These are phyloP conservation scores for Apis laboriosa DNA, from an alignment of 1,140 invertebrate species.

Conservation along the genomic window DNA sequence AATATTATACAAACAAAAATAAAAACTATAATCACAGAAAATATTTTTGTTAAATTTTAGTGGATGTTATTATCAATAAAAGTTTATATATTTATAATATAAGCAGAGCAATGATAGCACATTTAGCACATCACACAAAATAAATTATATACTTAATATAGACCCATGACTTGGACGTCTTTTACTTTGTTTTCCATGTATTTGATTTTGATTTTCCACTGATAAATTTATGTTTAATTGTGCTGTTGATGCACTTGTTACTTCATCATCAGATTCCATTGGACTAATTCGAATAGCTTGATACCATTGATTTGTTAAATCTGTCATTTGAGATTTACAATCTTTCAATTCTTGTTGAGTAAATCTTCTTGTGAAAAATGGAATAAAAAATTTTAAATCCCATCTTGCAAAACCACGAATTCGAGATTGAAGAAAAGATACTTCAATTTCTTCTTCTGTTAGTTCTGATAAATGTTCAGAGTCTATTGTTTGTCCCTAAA, in stretches of 20 bases:
- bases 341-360: constrained; percentile 97
- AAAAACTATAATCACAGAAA: constrained; percentile 25
- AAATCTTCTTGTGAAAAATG: constrained; percentile 96
- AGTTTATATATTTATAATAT: constrained; percentile 28
- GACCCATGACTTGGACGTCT: constrained; percentile 76
- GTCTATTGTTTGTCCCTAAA: constrained; percentile 94
- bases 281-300: constrained; percentile 94
- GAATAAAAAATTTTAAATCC: constrained; percentile 96
- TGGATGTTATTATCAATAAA: constrained; percentile 29
- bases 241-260: constrained; percentile 73
- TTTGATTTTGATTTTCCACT: constrained; percentile 60
- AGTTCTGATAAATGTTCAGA: constrained; percentile 97
- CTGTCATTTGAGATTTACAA: constrained; percentile 97
- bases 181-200: constrained; percentile 64
- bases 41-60: constrained; percentile 16
- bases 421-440: constrained; percentile 85
- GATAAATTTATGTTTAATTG: constrained; percentile 68
- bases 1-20: constrained; percentile 25
- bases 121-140: constrained; percentile 47
- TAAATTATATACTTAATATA: constrained; percentile 77
- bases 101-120: constrained; percentile 48
- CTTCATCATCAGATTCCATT: constrained; percentile 86
- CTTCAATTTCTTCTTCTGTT: constrained; percentile 96
- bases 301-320: constrained; percentile 98
- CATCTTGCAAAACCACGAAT: constrained; percentile 92